These are phyloP conservation scores for Megalops cyprinoides DNA, from an alignment of 2,797 vertebrate genomes.

Conservation along the genomic window DNA sequence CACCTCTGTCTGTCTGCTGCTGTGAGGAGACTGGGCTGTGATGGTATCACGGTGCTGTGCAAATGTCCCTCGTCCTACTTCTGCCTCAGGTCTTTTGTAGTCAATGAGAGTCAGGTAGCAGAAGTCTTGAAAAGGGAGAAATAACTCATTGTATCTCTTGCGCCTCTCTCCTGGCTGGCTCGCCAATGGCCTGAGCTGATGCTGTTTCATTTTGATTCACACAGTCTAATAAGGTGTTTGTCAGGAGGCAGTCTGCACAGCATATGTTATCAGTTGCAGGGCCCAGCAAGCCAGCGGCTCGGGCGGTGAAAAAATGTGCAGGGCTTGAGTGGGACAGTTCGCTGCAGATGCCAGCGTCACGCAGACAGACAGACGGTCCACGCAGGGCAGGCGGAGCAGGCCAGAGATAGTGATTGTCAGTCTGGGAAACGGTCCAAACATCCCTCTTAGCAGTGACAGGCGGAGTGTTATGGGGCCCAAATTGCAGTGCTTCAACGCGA, in stretches of 20 bases:
- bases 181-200: not conserved
- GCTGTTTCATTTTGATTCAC: not conserved
- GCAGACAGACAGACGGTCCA: not conserved
- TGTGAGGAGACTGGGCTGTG: not conserved
- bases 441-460: constrained; percentile 18
- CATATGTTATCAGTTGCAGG: constrained; percentile 25
- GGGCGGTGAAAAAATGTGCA: not conserved
- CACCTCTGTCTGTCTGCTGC: not conserved
- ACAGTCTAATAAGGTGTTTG: not conserved
- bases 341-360: not conserved
- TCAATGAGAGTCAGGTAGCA: not conserved
- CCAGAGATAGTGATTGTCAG: constrained; percentile 13
- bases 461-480: constrained; percentile 8
- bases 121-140: not conserved
- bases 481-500: constrained; percentile 22
- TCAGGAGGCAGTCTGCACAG: constrained; percentile 13
- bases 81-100: not conserved
- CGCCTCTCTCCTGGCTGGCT: not conserved
- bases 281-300: constrained; percentile 11
- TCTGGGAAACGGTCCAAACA: constrained; percentile 38
- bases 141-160: not conserved
- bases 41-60: not conserved
- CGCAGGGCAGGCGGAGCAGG: not conserved
- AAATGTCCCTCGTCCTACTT: not conserved
- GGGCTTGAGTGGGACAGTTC: not conserved